These are phyloP conservation scores for Galagoides demidoff DNA, from an alignment of 2,797 vertebrate genomes.

Conservation along the genomic window DNA sequence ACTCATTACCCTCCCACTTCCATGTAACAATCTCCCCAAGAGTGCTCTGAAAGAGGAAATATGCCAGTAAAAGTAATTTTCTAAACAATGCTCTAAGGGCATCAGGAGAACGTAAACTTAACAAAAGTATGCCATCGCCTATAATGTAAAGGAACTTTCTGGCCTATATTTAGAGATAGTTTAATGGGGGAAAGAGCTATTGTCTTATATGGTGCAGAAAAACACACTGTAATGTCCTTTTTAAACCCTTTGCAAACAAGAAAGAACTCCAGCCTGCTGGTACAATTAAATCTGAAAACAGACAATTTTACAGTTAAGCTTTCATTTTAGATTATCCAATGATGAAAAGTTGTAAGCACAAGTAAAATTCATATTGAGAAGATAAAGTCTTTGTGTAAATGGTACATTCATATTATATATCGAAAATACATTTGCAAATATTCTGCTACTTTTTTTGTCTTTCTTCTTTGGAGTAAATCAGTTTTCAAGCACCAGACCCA, in stretches of 20 bases:
- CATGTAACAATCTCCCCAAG: background rate
- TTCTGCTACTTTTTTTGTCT: background rate
- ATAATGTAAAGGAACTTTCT: conserved; percentile 41
- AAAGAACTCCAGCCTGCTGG: background rate
- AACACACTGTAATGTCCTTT: background rate
- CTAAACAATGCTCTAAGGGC: conserved; percentile 67
- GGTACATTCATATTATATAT: background rate
- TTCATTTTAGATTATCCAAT: background rate
- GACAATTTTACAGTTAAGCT: background rate
- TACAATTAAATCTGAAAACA: conserved; percentile 12
- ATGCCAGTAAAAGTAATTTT: conserved; percentile 65
- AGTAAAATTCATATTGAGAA: background rate
- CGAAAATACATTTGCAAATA: conserved; percentile 13
- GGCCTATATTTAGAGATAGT: conserved; percentile 61
- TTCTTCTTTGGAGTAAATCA: conserved; percentile 34
- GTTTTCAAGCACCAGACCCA: background rate
- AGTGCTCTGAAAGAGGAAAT: conserved; percentile 51
- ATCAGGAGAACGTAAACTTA: conserved; percentile 43
- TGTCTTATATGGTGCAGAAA: background rate
- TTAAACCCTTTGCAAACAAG: background rate
- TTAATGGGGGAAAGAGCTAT: background rate
- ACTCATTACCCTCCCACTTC: conserved; percentile 60
- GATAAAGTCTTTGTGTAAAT: background rate
- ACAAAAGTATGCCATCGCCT: conserved; percentile 53
- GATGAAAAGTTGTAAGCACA: background rate